phyloP scores from a whole-genome alignment of 1,140 invertebrate species.

The Bombus difficillimus region DNA sequence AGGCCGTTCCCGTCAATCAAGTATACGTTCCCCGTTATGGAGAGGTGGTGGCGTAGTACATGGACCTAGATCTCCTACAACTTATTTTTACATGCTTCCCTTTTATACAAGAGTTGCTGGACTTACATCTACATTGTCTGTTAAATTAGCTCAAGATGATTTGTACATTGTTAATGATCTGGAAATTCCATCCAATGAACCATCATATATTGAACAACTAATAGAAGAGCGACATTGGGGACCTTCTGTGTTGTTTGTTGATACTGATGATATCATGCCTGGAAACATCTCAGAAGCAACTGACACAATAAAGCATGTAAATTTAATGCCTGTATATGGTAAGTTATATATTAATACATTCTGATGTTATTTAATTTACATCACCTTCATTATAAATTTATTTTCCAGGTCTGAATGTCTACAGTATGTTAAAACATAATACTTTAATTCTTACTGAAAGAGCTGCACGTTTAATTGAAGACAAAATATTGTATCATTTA shows the following conservation, averaged over 20 bases:
- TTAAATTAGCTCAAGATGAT: slow-evolving; percentile 97
- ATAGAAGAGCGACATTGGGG: slow-evolving; percentile 95
- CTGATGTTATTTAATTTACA: not conserved
- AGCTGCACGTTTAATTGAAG: slow-evolving; percentile 93
- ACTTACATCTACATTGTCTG: slow-evolving; percentile 91
- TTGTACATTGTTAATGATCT: slow-evolving; percentile 95
- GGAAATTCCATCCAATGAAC: slow-evolving; percentile 92
- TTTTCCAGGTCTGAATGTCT: slow-evolving; percentile 87
- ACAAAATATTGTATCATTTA: slow-evolving; percentile 91
- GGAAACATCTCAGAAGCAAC: slow-evolving; percentile 92
- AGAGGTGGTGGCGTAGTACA: slow-evolving; percentile 91
- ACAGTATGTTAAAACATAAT: slow-evolving; percentile 97
- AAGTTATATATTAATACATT: slow-evolving; percentile 57
- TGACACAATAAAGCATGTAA: slow-evolving; percentile 90
- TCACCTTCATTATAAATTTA: slow-evolving; percentile 17
- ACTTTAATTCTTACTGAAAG: slow-evolving; percentile 94
- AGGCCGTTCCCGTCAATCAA: slow-evolving; percentile 95
- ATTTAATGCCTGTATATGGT: slow-evolving; percentile 98
- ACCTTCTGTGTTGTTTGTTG: slow-evolving; percentile 96
- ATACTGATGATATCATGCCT: slow-evolving; percentile 93
- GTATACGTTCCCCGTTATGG: slow-evolving; percentile 94
- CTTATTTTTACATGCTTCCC: slow-evolving; percentile 96
- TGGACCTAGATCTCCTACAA: slow-evolving; percentile 94
- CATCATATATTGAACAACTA: slow-evolving; percentile 90
- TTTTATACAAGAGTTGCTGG: slow-evolving; percentile 89